Evolutionary conservation across 2,888 invertebrate genomes (phyloP), one percentile per base, ranked within the genome.

Genomic region (Alcis repandata): DNA sequence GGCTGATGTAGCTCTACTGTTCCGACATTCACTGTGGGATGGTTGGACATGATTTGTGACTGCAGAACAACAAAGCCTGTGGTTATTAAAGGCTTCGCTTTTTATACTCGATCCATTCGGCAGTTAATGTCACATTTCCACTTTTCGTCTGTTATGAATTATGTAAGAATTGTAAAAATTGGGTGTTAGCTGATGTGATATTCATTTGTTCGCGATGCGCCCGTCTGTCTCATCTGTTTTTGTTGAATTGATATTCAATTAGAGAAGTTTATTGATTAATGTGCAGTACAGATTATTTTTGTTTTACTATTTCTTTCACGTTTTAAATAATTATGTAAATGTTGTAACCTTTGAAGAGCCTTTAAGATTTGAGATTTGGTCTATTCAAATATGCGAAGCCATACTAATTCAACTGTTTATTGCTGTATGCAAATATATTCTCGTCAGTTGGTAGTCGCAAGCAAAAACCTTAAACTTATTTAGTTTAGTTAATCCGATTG

Each of bases 21-120:
- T 33, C 63, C 43, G 66, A 64, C 62, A 48, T 51, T n/a, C 46
- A 54, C 61, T 64, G 36, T 41, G 53, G 15, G 33, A 17, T 22
- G 9, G 40, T 60, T 40, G 46, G 59, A 59, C 64, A 70, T 74
- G 76, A 74, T 74, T 76, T 76, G 74, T 74, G 71, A 59, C 68
- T 65, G 57, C 59, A 52, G 63, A 57, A 64, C 63, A 65, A 76
- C 76, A 74, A 72, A 59, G 63, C 51, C 66, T 48, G 58, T 64
- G 65, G 70, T 71, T 69, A 63, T 62, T 70, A 63, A 63, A 68
- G 67, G 40, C 19, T 49, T 60, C 49, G 54, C n/a, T 70, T 72
- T 71, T 74, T 72, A 65, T 68, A 59, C 17, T 19, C 59, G 54
- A 41, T 63, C 58, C 60, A 62, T 68, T 67, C 63, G 64, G 67